A percentile compares a stretch with the other conserved stretches of the same genome.
Conservation (phyloP, 23 tunicate species). For the Styela clava region DNA sequence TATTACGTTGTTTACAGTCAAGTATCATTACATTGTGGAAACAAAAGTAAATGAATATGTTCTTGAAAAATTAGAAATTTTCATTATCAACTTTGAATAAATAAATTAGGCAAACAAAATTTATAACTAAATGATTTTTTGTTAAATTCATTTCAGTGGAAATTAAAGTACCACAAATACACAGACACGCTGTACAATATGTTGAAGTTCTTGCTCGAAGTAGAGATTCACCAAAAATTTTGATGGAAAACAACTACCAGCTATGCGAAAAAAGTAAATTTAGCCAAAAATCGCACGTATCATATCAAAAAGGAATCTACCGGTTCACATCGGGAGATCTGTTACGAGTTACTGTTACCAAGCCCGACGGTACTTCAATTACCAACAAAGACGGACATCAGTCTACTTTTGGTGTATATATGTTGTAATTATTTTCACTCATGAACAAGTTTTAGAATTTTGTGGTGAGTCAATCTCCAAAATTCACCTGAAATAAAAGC, state of each 20-base stretch:
- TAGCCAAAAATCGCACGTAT: not conserved
- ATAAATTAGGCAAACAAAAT: no score
- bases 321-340: not conserved
- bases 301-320: not conserved
- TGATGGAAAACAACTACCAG: slow-evolving; percentile 5
- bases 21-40: not conserved
- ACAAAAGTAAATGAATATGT: not conserved
- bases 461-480: no score
- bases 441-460: no score
- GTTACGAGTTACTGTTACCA: not conserved
- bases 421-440: no score
- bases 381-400: no score
- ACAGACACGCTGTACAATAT: slow-evolving; percentile 2
- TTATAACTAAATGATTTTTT: no score
- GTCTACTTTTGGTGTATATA: no score
- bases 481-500: no score
- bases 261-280: not conserved
- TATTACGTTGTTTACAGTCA: slow-evolving; percentile 4
- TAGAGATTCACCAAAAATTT: not conserved
- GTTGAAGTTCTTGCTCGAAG: not conserved
- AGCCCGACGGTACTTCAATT: no score
- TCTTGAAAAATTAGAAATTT: no score
- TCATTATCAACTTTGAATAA: no score
- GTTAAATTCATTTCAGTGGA: no score
- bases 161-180: not conserved